Evolutionary conservation across 2,113 vertebrate genomes (phyloP).

Genomic region (Pithys albifrons): DNA sequence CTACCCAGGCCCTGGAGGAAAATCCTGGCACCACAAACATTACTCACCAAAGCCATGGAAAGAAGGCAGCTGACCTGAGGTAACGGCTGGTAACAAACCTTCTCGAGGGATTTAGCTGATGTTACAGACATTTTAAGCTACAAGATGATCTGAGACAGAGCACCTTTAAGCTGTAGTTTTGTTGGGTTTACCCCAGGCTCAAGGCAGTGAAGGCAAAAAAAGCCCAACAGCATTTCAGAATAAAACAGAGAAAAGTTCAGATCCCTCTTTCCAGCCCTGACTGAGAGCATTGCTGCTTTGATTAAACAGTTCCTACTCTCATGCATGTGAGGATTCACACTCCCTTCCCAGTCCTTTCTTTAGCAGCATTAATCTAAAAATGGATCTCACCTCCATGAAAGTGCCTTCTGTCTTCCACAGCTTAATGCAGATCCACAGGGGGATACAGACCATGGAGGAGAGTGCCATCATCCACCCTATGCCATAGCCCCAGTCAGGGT

Average conservation of each 20-base stretch:
- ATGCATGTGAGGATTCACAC: not conserved
- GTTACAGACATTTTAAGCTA: not conserved
- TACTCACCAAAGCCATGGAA: not conserved
- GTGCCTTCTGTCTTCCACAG: conserved; percentile 92
- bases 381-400: conserved; percentile 83
- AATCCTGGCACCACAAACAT: not conserved
- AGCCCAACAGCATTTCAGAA: not conserved
- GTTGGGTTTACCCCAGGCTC: not conserved
- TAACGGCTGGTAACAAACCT: not conserved
- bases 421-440: conserved; percentile 86
- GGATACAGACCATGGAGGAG: conserved; percentile 98
- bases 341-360: not conserved
- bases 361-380: not conserved
- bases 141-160: not conserved
- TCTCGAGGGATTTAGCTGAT: not conserved
- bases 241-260: not conserved
- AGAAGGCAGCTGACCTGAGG: not conserved
- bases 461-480: conserved; percentile 99
- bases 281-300: not conserved
- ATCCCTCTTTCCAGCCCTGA: not conserved
- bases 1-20: not conserved
- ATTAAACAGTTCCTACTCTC: not conserved
- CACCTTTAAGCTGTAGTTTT: not conserved
- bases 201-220: not conserved
- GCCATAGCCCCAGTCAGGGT: conserved; percentile 95